These are phyloP conservation scores for Cephalotes varians DNA, from an alignment of 2,888 invertebrate genomes.

Conservation along the genomic window DNA sequence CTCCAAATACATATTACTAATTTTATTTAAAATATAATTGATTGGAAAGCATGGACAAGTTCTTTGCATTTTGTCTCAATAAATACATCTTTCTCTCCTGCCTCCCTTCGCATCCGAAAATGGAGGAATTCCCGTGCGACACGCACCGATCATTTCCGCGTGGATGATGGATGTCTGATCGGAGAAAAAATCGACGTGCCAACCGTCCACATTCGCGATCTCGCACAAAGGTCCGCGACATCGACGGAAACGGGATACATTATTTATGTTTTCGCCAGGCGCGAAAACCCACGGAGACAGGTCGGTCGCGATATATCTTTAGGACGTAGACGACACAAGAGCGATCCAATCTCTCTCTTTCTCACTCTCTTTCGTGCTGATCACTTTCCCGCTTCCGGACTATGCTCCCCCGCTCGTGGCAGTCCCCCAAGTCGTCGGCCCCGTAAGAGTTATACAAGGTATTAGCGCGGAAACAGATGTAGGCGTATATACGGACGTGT, in stretches of 20 bases:
- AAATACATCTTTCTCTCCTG: background rate
- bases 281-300: conserved; percentile 62
- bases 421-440: conserved; percentile 57
- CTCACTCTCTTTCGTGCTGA: background rate
- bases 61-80: background rate
- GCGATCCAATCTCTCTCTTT: background rate
- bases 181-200: background rate
- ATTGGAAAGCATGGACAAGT: background rate
- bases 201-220: background rate
- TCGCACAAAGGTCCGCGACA: background rate
- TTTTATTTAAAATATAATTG: conserved; percentile 20
- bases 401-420: conserved; percentile 52
- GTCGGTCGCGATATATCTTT: conserved; percentile 58
- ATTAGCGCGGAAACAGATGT: conserved; percentile 82
- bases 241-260: conserved; percentile 54
- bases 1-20: background rate
- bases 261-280: conserved; percentile 64
- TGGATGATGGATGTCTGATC: conserved; percentile 19
- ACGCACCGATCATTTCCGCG: conserved; percentile 1
- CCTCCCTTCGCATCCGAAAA: background rate
- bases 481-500: conserved; percentile 64
- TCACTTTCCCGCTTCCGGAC: conserved; percentile 37
- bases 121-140: background rate
- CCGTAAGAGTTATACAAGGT: conserved; percentile 80
- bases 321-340: conserved; percentile 10